Evolutionary conservation across 2,888 invertebrate species (phyloP), one percentile per base, ranked within the genome.

Genomic region (Chymomyza caudatula): DNA sequence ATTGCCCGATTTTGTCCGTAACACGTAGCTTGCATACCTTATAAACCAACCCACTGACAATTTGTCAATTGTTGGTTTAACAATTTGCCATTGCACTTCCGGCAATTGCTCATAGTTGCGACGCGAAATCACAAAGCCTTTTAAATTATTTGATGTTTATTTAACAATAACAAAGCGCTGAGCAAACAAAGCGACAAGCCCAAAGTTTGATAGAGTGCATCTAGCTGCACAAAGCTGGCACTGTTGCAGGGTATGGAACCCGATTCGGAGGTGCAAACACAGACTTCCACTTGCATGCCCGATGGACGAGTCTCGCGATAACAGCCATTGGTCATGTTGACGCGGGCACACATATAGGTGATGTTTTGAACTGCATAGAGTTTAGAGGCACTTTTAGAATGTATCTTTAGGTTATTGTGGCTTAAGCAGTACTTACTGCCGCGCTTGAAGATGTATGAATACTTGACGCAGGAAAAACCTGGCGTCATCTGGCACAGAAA

Each of bases 261-360:
- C 58, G 85, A 69, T 3, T 76, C 72, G 1, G 92, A 91, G 78
- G 90, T 86, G 76, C 92, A 93, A 5, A 92, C 89, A 70, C 92
- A 92, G 1, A 92, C 89, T 87, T 92, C 91, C 3, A 91, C 88
- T 60, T 91, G 89, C 76, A 91, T 90, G 15, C 91, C 92, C 61
- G 89, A 89, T 5, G 84, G 66, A 25, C 84, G 83, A 19, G 92
- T 92, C 65, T 94, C 92, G 54, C 90, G 91, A 85, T 91, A 93
- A 82, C 94, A 94, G 2, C 94, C 94, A 60, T 89, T 91, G 3
- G 91, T 92, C 60, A 92, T 91, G 43, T 92, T 90, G 0, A 93
- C 94, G 86, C 93, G 92, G 53, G 94, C 93, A 83, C 94, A 94
- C 93, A 94, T 92, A 77, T 93, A 93, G 0, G 94, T 94, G 2